phyloP scores from a whole-genome alignment of 2,113 vertebrate species.

The Barnardius zonarius region DNA sequence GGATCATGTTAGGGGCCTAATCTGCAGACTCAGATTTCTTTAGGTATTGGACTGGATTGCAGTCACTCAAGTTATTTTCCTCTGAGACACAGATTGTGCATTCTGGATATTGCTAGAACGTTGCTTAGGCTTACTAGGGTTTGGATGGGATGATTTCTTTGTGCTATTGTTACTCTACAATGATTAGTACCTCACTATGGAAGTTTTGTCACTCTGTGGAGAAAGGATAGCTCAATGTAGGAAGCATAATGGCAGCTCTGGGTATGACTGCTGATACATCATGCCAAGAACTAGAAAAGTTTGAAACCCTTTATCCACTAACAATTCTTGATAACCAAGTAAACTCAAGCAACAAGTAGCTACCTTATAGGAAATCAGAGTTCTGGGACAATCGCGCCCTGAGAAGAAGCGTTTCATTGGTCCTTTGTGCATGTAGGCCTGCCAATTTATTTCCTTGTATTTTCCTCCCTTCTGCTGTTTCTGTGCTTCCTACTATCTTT shows the following conservation, averaged over 20 bases:
- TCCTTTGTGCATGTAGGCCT: background rate
- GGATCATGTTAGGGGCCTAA: background rate
- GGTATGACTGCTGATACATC: background rate
- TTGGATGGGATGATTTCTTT: background rate
- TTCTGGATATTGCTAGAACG: background rate
- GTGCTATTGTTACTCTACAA: background rate
- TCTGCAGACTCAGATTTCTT: background rate
- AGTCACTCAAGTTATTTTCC: background rate
- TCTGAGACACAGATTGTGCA: background rate
- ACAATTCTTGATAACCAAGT: background rate
- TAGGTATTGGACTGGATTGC: background rate
- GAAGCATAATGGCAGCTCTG: background rate
- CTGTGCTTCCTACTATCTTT: background rate
- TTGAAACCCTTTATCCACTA: background rate
- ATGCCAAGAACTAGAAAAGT: background rate
- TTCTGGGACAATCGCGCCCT: background rate
- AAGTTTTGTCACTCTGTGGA: background rate
- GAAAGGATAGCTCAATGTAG: background rate
- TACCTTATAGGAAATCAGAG: background rate
- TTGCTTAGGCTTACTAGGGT: background rate
- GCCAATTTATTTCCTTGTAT: background rate
- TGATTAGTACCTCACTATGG: accelerated
- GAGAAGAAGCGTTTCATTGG: background rate
- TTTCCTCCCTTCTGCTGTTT: background rate
- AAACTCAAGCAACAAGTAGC: background rate